Percentiles rank a stretch among this genome's conserved stretches.
Conservation (phyloP, 2,888 invertebrate genomes). For the Brenthis daphne region DNA sequence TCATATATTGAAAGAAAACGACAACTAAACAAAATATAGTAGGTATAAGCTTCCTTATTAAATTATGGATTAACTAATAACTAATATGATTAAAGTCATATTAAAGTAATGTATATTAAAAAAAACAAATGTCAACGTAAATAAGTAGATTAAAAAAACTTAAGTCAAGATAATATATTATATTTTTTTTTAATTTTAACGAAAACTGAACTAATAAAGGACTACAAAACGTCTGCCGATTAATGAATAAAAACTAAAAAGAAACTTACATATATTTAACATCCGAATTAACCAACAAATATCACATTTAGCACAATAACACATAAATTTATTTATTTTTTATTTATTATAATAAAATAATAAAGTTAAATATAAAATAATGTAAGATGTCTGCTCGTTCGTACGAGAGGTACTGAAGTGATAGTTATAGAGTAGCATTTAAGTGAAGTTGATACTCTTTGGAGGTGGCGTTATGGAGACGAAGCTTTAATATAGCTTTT, state of each 20-base stretch:
- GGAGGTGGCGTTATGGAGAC: slow-evolving; percentile 4
- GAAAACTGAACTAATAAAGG: no score
- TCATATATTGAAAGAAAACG: no score
- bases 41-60: no score
- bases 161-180: no score
- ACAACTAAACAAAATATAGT: no score
- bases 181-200: no score
- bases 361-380: background rate
- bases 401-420: slow-evolving; percentile 12
- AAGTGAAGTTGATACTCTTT: background rate
- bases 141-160: no score
- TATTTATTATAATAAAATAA: background rate
- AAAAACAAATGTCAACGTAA: no score
- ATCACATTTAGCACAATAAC: slow-evolving; percentile 4
- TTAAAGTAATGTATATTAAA: no score
- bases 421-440: slow-evolving; percentile 4
- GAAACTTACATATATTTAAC: slow-evolving; percentile 12
- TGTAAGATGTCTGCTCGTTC: background rate
- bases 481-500: slow-evolving; percentile 3
- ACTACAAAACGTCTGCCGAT: no score
- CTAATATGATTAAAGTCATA: no score
- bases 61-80: no score
- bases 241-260: background rate
- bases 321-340: background rate
- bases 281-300: slow-evolving; percentile 4